Conservation (phyloP, 2,797 vertebrate species). For the Gambelia wislizenii region DNA sequence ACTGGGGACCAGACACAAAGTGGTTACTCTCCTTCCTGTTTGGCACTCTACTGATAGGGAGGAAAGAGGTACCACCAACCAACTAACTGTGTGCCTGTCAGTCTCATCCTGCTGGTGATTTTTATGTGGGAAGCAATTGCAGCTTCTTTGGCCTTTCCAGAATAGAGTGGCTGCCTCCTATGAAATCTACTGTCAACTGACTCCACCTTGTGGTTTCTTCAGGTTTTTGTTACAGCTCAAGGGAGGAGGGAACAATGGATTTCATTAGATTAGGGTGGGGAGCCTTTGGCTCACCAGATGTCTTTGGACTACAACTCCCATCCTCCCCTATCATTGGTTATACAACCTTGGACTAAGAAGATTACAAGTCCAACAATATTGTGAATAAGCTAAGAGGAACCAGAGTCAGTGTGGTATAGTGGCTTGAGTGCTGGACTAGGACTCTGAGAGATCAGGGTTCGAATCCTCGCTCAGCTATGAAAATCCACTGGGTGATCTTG, state of each 20-base stretch:
- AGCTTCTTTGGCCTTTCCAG: not conserved
- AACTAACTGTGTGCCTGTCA: not conserved
- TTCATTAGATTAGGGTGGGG: not conserved
- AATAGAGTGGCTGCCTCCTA: not conserved
- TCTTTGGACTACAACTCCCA: not conserved
- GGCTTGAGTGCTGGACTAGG: no score
- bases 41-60: not conserved
- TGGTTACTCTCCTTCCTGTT: not conserved
- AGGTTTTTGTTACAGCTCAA: not conserved
- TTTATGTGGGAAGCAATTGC: not conserved
- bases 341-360: not conserved
- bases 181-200: not conserved
- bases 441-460: no score
- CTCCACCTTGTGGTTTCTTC: slow-evolving; percentile 35
- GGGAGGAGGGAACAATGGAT: not conserved
- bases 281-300: not conserved
- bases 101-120: not conserved
- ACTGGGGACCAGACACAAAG: not conserved
- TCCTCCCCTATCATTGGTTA: not conserved
- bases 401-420: no score
- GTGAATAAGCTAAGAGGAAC: not conserved
- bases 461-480: no score
- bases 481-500: no score
- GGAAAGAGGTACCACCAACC: not conserved
- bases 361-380: not conserved